Evolutionary conservation across 1,140 invertebrate genomes (phyloP).

Genomic region (Adelges cooleyi): DNA sequence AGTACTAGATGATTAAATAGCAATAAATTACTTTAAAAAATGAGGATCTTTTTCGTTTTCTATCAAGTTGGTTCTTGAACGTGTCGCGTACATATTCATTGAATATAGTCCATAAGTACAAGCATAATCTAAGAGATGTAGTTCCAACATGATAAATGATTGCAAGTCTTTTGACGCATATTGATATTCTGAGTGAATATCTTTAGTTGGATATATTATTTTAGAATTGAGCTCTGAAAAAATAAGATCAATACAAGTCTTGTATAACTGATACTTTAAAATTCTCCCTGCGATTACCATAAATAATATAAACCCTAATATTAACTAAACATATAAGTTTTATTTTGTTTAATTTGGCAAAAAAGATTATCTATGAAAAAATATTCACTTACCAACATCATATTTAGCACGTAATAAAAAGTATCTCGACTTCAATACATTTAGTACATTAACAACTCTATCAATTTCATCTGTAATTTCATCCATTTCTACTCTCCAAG

Average conservation of each 20-base stretch:
- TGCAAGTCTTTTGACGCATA: background rate
- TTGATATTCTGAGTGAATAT: background rate
- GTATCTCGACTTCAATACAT: constrained; percentile 21
- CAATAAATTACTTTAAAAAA: constrained; percentile 16
- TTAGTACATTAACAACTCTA: background rate
- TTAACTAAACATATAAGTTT: too few species aligned
- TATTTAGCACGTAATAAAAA: constrained; percentile 6
- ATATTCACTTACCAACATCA: constrained; percentile 1
- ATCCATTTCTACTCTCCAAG: too few species aligned
- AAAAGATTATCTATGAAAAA: too few species aligned
- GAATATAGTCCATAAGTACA: constrained; percentile 21
- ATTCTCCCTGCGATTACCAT: too few species aligned
- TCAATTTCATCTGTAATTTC: constrained; percentile 8
- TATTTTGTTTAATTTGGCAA: too few species aligned
- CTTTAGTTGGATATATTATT: background rate
- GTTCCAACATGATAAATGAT: background rate
- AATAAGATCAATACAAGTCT: too few species aligned
- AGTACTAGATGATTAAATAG: too few species aligned
- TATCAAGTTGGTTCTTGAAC: background rate
- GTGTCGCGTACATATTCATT: constrained; percentile 17
- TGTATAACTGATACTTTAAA: too few species aligned
- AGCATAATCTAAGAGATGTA: constrained; percentile 12
- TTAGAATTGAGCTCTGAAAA: background rate
- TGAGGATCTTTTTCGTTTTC: background rate
- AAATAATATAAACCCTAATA: too few species aligned